Base-by-base conservation (phyloP, 2,797 vertebrate genomes). In the Poeciliopsis infans region DNA sequence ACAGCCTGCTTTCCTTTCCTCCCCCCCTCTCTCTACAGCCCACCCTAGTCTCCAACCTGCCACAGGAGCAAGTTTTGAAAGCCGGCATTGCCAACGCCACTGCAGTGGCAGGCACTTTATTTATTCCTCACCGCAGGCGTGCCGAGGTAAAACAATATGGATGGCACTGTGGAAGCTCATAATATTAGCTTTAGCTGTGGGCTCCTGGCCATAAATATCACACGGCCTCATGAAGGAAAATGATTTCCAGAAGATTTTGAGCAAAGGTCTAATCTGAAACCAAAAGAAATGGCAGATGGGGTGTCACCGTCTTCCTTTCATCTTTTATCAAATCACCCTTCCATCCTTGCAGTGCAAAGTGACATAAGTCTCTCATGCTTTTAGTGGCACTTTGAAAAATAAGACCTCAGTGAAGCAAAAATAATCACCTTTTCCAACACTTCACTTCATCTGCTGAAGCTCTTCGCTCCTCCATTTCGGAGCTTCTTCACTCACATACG, bases 101-200 rank as follows among this genome's bases (percentile, higher is more conserved):
- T 89, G 91, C 84, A 59, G 89, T 75, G 33, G 95, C 76, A 93
- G 95, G 87, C 94, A 88, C 93, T 95, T 92, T 96, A 97, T 97
- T 97, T 95, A 97, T 97, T 96, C 94, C 91, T 90, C 94, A 94
- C 95, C 93, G 95, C 95, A 83, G 95, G 96, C 91, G 88, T 91
- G 80, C 74, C 89, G 90, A 90, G 91, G 95, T 95, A 93, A 96
- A 96, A 96, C 94, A 96, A 92, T 94, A 92, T 87, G 86, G 86
- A 95, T 91, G 92, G 85, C 86, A 86, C 88, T 76, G 90, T 86
- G 89, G 91, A 92, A 92, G 91, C 91, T 95, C 91, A 94, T 94
- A 94, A 94, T 93, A 90, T 95, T 94, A 94, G 92, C 92, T 95
- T 91, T 93, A 82, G 93, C 94, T 94, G 85, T 93, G 89, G 93